Conservation (phyloP, 2,888 invertebrate species). For the Serrognathus titanus region DNA sequence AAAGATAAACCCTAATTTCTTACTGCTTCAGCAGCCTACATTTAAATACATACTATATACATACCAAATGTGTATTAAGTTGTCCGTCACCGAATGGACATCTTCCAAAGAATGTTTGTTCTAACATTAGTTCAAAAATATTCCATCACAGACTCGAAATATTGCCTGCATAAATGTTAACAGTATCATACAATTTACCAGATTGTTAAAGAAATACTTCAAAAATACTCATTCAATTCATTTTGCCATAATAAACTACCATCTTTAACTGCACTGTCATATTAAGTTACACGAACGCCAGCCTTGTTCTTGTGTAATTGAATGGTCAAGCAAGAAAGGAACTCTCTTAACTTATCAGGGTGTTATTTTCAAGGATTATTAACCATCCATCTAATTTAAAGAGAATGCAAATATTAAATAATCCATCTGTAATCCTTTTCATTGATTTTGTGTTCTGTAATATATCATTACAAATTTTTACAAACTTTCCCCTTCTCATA, state of each 20-base stretch:
- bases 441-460: conserved; percentile 58
- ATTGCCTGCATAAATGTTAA: conserved; percentile 55
- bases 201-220: too few relatives aligned
- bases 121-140: conserved; percentile 95
- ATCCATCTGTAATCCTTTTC: conserved; percentile 61
- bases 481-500: conserved; percentile 67
- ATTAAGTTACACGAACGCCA: conserved; percentile 82
- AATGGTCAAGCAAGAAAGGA: conserved; percentile 61
- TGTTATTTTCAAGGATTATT: conserved; percentile 87
- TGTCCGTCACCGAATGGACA: conserved; percentile 86
- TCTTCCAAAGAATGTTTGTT: conserved; percentile 92
- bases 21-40: conserved; percentile 67
- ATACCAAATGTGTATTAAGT: conserved; percentile 70
- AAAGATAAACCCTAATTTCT: conserved; percentile 69
- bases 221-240: conserved; percentile 70
- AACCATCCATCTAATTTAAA: conserved; percentile 95
- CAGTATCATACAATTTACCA: background rate
- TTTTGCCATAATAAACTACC: conserved; percentile 92
- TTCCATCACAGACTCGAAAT: conserved; percentile 86
- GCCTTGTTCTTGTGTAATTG: conserved; percentile 57
- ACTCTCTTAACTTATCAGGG: conserved; percentile 52
- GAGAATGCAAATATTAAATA: conserved; percentile 68
- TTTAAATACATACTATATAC: conserved; percentile 4
- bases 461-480: conserved; percentile 63
- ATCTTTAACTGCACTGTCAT: conserved; percentile 82